A percentile compares a stretch with the other conserved stretches of the same genome.
Conservation (phyloP, 2,888 invertebrate species). For the Ceramica pisi region DNA sequence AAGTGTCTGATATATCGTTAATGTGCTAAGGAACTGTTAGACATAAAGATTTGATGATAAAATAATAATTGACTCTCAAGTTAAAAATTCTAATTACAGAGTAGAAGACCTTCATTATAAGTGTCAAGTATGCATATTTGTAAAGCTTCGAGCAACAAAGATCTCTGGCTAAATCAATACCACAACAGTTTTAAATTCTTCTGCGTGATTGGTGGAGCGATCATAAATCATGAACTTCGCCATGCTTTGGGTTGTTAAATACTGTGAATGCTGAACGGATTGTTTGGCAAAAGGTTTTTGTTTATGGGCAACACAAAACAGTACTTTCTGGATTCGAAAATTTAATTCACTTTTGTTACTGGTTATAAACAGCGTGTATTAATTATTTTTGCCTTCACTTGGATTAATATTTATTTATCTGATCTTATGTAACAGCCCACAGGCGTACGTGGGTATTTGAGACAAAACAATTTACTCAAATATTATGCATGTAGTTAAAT, state of each 20-base stretch:
- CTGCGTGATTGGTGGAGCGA: constrained; percentile 63
- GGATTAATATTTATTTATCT: constrained; percentile 41
- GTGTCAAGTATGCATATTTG: constrained; percentile 34
- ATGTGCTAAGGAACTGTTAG: constrained; percentile 7
- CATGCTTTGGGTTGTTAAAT: constrained; percentile 64
- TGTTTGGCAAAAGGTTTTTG: constrained; percentile 63
- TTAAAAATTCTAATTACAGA: neutral
- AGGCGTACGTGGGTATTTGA: constrained; percentile 43
- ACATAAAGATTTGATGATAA: constrained; percentile 1
- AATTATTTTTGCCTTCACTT: constrained; percentile 33
- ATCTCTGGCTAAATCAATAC: constrained; percentile 58
- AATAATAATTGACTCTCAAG: neutral
- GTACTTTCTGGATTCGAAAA: constrained; percentile 50
- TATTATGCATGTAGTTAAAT: constrained; percentile 67
- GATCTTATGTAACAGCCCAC: constrained; percentile 41
- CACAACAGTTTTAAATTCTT: constrained; percentile 63
- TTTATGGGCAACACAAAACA: constrained; percentile 65
- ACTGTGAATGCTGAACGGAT: constrained; percentile 64
- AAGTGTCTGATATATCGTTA: constrained; percentile 23
- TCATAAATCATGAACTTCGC: constrained; percentile 69
- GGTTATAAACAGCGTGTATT: constrained; percentile 32
- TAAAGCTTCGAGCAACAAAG: constrained; percentile 46
- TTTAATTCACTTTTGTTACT: constrained; percentile 42
- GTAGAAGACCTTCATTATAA: constrained; percentile 13
- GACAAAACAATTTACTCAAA: constrained; percentile 54